Evolutionary conservation across 2,113 vertebrate genomes (phyloP).

Genomic region (Gopherus evgoodei): DNA sequence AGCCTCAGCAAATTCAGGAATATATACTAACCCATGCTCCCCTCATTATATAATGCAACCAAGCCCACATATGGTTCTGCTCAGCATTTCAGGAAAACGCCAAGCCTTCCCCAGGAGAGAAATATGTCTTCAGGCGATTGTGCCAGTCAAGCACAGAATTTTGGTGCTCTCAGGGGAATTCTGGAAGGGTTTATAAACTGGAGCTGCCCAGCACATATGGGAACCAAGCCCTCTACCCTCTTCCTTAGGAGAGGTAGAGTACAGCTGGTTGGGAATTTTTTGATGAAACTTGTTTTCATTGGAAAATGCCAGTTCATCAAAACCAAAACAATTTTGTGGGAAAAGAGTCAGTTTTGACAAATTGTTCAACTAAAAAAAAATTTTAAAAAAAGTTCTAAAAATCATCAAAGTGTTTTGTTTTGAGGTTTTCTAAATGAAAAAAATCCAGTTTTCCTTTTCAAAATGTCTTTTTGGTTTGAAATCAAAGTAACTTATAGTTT

Average conservation of each 20-base stretch:
- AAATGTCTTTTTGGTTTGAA: constrained; percentile 49
- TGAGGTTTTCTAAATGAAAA: too few species aligned
- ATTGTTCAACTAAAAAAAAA: not conserved
- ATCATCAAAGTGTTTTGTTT: not conserved
- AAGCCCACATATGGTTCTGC: constrained; percentile 42
- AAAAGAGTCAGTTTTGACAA: not conserved
- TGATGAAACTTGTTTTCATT: not conserved
- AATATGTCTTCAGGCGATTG: not conserved
- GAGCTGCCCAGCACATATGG: not conserved
- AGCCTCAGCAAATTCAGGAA: constrained; percentile 2
- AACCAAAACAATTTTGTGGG: too few species aligned
- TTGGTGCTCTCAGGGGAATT: not conserved
- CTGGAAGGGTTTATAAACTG: not conserved
- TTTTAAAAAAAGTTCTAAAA: not conserved
- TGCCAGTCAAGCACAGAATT: not conserved
- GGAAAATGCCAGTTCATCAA: not conserved
- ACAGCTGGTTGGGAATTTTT: not conserved
- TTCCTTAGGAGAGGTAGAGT: not conserved
- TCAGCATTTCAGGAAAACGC: constrained; percentile 49
- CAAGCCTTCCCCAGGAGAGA: not conserved
- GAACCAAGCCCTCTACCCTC: not conserved
- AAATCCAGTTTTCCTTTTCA: not conserved
- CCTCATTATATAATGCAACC: constrained; percentile 29
- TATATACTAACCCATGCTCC: constrained; percentile 30
- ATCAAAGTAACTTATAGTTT: constrained; percentile 27